Conservation (phyloP, 2,797 vertebrate genomes). For the Poeciliopsis turneri region DNA sequence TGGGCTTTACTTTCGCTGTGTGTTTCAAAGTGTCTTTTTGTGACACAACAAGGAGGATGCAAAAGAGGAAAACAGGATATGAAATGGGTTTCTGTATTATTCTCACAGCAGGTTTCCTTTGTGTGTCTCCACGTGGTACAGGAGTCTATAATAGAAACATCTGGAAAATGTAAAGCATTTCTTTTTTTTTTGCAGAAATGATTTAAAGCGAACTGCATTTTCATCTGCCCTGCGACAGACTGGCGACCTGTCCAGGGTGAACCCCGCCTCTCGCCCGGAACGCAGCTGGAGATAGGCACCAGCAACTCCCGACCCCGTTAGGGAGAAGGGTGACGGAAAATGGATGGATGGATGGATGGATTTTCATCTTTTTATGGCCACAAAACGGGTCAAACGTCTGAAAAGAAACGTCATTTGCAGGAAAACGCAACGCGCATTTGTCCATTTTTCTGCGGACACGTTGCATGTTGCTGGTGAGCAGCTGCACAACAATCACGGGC, state of each 20-base stretch:
- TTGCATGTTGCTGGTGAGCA: too few species aligned
- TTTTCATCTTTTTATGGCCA: not conserved
- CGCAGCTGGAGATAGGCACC: too few species aligned
- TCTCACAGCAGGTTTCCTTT: slow-evolving; percentile 33
- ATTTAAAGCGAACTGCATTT: not conserved
- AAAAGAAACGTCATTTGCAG: not conserved
- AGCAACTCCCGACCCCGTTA: too few species aligned
- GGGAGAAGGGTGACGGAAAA: too few species aligned
- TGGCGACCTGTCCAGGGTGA: too few species aligned
- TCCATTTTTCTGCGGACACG: not conserved
- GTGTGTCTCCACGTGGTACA: slow-evolving; percentile 23
- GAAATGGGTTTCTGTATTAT: slow-evolving; percentile 13
- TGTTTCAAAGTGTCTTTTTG: slow-evolving; percentile 44
- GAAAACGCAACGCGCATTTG: not conserved
- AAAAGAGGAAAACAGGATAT: slow-evolving; percentile 29
- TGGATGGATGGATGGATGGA: too few species aligned
- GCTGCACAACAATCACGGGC: not conserved
- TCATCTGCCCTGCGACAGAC: too few species aligned
- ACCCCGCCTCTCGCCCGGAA: too few species aligned
- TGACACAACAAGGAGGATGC: slow-evolving; percentile 24
- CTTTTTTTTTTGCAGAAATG: not conserved
- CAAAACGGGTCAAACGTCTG: not conserved
- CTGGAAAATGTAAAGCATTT: not conserved
- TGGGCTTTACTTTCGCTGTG: slow-evolving; percentile 35
- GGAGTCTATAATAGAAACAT: not conserved